These are phyloP conservation scores for Pseudococcus jackbeardsleyi DNA, from an alignment of 2,888 invertebrate species.

Conservation along the genomic window DNA sequence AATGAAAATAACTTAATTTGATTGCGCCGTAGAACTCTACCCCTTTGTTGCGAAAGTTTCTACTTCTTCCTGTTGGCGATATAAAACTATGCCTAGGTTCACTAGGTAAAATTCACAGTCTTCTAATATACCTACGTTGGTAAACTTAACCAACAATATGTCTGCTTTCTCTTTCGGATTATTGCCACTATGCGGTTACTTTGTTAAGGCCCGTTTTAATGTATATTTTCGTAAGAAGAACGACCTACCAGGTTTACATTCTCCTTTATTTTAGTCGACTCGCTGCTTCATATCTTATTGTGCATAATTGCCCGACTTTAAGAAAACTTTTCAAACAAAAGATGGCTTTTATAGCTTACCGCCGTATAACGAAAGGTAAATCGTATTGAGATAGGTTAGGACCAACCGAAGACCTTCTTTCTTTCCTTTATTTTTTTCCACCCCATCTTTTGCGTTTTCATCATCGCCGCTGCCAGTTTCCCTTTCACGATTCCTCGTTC, in stretches of 20 bases:
- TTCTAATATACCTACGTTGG: neutral
- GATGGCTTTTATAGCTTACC: constrained; percentile 19
- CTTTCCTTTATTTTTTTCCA: neutral
- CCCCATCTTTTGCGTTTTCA: neutral
- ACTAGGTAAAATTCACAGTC: constrained; percentile 31
- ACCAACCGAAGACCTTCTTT: neutral
- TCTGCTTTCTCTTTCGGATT: constrained; percentile 46
- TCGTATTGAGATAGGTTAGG: constrained; percentile 41
- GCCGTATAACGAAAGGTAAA: neutral
- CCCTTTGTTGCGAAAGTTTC: constrained; percentile 41
- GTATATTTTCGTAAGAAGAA: neutral
- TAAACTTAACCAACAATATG: constrained; percentile 50
- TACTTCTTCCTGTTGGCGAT: constrained; percentile 39
- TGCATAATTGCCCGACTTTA: constrained; percentile 15
- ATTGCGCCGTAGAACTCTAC: constrained; percentile 40
- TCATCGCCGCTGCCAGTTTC: neutral
- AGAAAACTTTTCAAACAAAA: constrained; percentile 10
- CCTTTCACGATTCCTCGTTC: neutral
- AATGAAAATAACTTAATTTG: constrained; percentile 56
- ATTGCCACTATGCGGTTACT: constrained; percentile 26
- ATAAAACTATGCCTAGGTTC: constrained; percentile 30
- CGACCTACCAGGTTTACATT: neutral
- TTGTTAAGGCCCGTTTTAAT: neutral
- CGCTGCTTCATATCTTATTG: neutral
- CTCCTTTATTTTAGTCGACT: constrained; percentile 8